These are phyloP conservation scores for Cinclus cinclus DNA, from an alignment of 2,113 vertebrate species.

Conservation along the genomic window DNA sequence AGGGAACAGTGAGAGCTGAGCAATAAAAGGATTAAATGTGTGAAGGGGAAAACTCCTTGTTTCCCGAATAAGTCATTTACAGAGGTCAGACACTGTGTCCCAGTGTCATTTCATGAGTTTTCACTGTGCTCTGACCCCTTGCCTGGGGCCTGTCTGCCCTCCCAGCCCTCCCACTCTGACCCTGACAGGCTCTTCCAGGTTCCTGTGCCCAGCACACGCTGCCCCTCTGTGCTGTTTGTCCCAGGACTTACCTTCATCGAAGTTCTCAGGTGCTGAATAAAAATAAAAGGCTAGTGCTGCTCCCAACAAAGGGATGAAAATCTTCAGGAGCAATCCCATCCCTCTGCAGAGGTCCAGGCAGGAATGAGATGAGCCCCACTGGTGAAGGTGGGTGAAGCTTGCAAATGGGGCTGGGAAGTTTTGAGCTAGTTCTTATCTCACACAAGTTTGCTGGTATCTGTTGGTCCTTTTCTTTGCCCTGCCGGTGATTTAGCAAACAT, in stretches of 20 bases:
- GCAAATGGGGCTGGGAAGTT: neutral
- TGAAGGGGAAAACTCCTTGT: neutral
- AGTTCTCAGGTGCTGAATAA: slow-evolving; percentile 59
- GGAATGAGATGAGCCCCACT: fast-evolving
- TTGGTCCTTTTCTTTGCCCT: neutral
- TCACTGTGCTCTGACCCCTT: neutral
- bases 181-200: neutral
- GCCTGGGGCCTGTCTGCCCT: fast-evolving
- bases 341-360: neutral
- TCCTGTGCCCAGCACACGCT: fast-evolving
- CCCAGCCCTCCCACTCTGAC: fast-evolving
- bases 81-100: fast-evolving
- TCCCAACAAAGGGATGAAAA: slow-evolving; percentile 62
- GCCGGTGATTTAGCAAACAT: slow-evolving; percentile 18
- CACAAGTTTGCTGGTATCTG: neutral
- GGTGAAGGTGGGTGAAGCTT: neutral
- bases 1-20: fast-evolving
- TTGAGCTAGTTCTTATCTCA: neutral
- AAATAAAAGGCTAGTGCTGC: slow-evolving; percentile 69
- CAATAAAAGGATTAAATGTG: neutral
- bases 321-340: slow-evolving; percentile 72
- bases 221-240: neutral
- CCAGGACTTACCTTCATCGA: slow-evolving; percentile 69
- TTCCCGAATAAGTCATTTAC: neutral
- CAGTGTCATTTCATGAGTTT: fast-evolving